These are phyloP conservation scores for Zosterops hypoxanthus DNA, from an alignment of 2,113 vertebrate genomes.

Conservation along the genomic window DNA sequence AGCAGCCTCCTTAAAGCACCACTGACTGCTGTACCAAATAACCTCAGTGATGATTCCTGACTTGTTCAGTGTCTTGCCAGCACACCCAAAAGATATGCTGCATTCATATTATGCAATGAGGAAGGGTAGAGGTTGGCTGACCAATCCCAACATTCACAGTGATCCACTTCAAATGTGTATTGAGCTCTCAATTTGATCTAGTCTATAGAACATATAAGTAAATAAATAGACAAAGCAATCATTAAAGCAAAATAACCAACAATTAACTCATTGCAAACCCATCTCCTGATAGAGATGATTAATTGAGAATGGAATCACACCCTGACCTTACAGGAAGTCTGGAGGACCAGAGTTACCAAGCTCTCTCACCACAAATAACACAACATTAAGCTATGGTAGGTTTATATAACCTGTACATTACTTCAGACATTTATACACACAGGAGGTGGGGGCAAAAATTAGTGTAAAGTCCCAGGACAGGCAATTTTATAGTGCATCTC, in stretches of 20 bases:
- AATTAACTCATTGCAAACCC: not conserved
- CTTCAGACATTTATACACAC: not conserved
- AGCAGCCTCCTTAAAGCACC: not conserved
- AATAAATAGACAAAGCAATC: not conserved
- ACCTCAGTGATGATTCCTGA: not conserved
- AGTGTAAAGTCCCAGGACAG: not conserved
- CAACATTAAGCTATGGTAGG: not conserved
- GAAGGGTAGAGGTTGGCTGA: not conserved
- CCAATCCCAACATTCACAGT: not conserved
- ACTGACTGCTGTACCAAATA: not conserved
- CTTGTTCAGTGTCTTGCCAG: not conserved
- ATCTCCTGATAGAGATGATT: not conserved
- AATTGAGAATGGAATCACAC: not conserved
- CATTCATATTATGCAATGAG: not conserved
- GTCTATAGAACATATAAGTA: not conserved
- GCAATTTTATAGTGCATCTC: not conserved
- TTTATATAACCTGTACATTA: not conserved
- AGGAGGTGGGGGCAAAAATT: not conserved
- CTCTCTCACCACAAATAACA: not conserved
- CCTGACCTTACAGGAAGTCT: not conserved
- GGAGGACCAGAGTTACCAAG: not conserved
- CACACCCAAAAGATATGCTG: rapidly evolving
- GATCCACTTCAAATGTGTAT: not conserved
- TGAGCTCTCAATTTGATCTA: not conserved
- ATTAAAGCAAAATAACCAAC: not conserved